Evolutionary conservation across 1,140 invertebrate genomes (phyloP), one percentile per base, ranked within the genome.

Genomic region (Drosophila carrolli): DNA sequence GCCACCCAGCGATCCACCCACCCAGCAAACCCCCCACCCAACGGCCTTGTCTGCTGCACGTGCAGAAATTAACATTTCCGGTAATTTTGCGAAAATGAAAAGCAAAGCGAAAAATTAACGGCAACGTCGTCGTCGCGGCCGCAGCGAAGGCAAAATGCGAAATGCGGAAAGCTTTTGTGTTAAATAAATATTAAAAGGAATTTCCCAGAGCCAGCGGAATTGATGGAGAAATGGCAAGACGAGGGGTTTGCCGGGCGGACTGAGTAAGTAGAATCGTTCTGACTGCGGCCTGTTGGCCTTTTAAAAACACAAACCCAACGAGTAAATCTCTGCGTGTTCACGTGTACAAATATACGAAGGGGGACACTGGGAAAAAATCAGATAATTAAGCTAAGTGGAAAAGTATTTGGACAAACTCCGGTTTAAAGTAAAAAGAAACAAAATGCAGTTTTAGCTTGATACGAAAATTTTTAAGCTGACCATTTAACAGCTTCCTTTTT

Each of bases 1-100:
- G 56, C 55, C 51, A 53, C 53, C 66, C 53, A 58, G 43, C 71
- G 70, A 54, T 56, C 50, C 38, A n/a, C 35, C 57, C 48, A 58
- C 47, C 47, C 63, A 23, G 3, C 23, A 23, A 23, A 9, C 62
- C 50, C 55, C 27, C 14, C 29, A 40, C 7, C 47, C 55, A 29
- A 19, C 14, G 55, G 23, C 51, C 48, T 61, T 58, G 78, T 55
- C 81, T 83, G 80, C 78, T 84, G 86, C 88, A 90, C 85, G 85
- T 90, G 86, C 86, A 90, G 86, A 90, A 90, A 90, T 90, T 90
- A 90, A 90, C 81, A 90, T 90, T 90, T 90, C 85, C 85, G 85
- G 85, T 90, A 90, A 90, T 90, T 90, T 90, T 90, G 81, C 86
- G 84, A 85, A 89, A 90, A 90, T 89, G 84, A 89, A 89, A 89